Evolutionary conservation across 1,140 invertebrate species (phyloP), one percentile per base, ranked within the genome.

Genomic region (Pomacea maculata): DNA sequence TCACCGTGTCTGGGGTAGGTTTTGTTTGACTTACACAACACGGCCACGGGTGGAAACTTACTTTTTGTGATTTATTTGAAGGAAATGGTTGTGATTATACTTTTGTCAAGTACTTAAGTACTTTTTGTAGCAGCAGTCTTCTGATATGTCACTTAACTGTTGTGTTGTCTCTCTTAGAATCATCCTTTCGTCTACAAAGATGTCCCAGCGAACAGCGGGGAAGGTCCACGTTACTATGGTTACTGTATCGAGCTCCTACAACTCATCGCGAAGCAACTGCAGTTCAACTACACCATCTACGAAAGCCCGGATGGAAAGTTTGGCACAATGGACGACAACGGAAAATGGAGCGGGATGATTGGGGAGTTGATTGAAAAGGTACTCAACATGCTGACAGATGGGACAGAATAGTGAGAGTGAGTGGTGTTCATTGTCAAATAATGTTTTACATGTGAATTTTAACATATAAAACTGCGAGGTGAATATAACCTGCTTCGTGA

Each of bases 231-330:
- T 93, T 94, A 25, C 98, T 94, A 94, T 84, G 98, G 98, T 15
- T 99, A 98, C 89, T 98, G 97, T 90, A 96, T 98, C 74, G 97
- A 99, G 89, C 91, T 99, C 0, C 94, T 99, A 2, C 93, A 97
- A 79, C 94, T 95, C 89, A 97, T 99, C 54, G 94, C 95, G 61
- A 91, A 95, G 75, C 94, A 95, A 52, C 92, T 98, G 0, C 94
- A 95, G 78, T 99, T 99, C 86, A 96, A 97, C 86, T 99, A 97
- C 89, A 95, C 95, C 82, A 95, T 99, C 78, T 93, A 94, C 34
- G 92, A 96, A 79, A 94, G 94, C 0, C 93, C 94, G 1, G 96
- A 98, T 86, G 94, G 94, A 0, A 93, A 94, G 76, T 98, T 96
- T 87, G 97, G 97, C 0, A 94, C 94, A 65, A 95, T 98, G 95